Evolutionary conservation across 2,113 vertebrate species (phyloP).

Genomic region (Cathartes aura): DNA sequence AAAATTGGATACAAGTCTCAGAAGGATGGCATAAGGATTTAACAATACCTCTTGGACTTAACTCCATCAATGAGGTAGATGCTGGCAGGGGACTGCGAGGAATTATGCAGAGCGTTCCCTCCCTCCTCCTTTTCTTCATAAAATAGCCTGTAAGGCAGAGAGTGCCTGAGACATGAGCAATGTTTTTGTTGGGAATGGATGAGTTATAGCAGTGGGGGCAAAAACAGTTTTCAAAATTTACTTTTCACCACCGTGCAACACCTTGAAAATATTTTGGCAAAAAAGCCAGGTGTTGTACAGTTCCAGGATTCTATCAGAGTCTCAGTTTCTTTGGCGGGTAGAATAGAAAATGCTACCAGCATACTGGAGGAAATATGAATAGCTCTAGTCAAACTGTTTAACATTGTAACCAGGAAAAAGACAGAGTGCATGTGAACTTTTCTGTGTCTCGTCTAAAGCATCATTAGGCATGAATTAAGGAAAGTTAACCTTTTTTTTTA

Average conservation of each 20-base stretch:
- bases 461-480: neutral
- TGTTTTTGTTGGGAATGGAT: conserved; percentile 47
- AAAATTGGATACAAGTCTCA: neutral
- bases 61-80: conserved; percentile 33
- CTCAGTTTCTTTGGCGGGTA: neutral
- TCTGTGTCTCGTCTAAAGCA: neutral
- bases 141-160: conserved; percentile 8
- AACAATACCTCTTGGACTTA: neutral
- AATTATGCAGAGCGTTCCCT: neutral
- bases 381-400: neutral
- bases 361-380: neutral
- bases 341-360: conserved; percentile 18
- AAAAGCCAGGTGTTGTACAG: neutral
- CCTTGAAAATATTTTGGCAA: conserved; percentile 49
- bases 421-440: neutral
- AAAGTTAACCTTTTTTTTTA: neutral
- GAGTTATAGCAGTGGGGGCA: neutral
- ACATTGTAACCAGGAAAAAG: neutral
- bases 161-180: conserved; percentile 45
- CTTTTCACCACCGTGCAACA: conserved; percentile 32
- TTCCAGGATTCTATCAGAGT: conserved; percentile 44
- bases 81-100: neutral
- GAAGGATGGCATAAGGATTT: conserved; percentile 27
- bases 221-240: conserved; percentile 41
- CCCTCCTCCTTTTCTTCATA: neutral